Conservation (phyloP, 2,888 invertebrate genomes). For the Orchestes rusci region DNA sequence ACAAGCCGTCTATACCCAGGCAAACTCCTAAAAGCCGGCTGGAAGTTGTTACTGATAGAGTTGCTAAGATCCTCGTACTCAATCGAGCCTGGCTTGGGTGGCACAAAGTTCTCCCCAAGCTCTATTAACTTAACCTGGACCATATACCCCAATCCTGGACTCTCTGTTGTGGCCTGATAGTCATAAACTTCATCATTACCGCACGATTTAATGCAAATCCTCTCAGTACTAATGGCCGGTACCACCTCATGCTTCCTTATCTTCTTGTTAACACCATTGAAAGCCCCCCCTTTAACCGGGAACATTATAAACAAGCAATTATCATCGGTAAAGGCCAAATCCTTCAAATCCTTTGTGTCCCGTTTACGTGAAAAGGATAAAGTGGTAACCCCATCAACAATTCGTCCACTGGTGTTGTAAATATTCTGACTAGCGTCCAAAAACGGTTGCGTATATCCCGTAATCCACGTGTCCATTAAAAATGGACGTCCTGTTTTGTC, state of each 20-base stretch:
- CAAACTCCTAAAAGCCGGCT: constrained; percentile 53
- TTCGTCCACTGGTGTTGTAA: constrained; percentile 58
- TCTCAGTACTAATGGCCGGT: constrained; percentile 65
- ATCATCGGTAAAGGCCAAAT: constrained; percentile 73
- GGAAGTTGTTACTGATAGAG: constrained; percentile 58
- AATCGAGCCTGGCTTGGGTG: constrained; percentile 62
- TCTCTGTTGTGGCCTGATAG: constrained; percentile 49
- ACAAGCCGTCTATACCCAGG: constrained; percentile 66
- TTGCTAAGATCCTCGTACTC: constrained; percentile 67
- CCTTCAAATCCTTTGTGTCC: constrained; percentile 63
- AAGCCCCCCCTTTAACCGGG: constrained; percentile 74
- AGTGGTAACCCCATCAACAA: constrained; percentile 69
- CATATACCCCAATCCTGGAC: constrained; percentile 62
- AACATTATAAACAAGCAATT: constrained; percentile 84
- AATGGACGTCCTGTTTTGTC: constrained; percentile 73
- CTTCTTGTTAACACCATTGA: constrained; percentile 77
- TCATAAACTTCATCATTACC: constrained; percentile 58
- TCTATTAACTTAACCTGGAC: constrained; percentile 68
- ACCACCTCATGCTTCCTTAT: constrained; percentile 70
- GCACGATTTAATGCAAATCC: constrained; percentile 79
- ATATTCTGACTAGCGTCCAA: constrained; percentile 71
- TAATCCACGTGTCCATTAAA: constrained; percentile 83
- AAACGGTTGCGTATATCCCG: constrained; percentile 68
- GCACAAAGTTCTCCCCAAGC: constrained; percentile 67
- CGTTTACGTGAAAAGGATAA: constrained; percentile 74